These are phyloP conservation scores for Molorchus minor DNA, from an alignment of 2,888 invertebrate species.

Conservation along the genomic window DNA sequence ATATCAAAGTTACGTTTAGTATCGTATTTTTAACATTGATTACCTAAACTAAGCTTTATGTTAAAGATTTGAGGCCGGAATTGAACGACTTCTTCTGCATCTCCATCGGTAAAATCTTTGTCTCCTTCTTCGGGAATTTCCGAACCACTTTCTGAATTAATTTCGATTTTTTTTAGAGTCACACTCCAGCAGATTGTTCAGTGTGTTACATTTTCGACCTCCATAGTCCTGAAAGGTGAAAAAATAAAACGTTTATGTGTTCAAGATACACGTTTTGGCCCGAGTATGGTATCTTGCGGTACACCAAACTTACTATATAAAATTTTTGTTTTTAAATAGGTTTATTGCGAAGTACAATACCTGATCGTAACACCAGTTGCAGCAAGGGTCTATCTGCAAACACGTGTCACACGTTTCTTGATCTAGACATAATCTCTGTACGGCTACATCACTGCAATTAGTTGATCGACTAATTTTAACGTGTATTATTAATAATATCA, in stretches of 20 bases:
- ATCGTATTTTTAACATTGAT: constrained; percentile 24
- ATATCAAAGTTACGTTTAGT: background rate
- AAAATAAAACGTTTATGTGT: too few species aligned
- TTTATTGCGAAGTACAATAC: too few species aligned
- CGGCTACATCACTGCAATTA: constrained; percentile 20
- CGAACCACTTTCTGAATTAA: constrained; percentile 43
- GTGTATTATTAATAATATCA: background rate
- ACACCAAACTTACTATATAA: too few species aligned
- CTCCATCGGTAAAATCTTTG: constrained; percentile 62
- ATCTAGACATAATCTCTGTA: constrained; percentile 37
- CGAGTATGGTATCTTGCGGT: too few species aligned
- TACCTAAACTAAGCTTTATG: constrained; percentile 71
- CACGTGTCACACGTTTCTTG: constrained; percentile 48
- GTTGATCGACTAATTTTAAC: background rate
- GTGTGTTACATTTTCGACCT: constrained; percentile 40
- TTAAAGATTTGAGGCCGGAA: constrained; percentile 72
- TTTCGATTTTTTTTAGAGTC: constrained; percentile 32
- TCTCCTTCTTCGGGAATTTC: constrained; percentile 60
- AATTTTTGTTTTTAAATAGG: too few species aligned
- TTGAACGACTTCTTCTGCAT: constrained; percentile 62
- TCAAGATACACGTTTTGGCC: too few species aligned
- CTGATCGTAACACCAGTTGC: constrained; percentile 51
- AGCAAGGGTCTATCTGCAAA: constrained; percentile 47
- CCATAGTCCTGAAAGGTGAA: constrained; percentile 37
- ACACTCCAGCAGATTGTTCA: constrained; percentile 34